phyloP scores from a whole-genome alignment of 1,140 invertebrate species.

The Rhynchophorus ferrugineus region DNA sequence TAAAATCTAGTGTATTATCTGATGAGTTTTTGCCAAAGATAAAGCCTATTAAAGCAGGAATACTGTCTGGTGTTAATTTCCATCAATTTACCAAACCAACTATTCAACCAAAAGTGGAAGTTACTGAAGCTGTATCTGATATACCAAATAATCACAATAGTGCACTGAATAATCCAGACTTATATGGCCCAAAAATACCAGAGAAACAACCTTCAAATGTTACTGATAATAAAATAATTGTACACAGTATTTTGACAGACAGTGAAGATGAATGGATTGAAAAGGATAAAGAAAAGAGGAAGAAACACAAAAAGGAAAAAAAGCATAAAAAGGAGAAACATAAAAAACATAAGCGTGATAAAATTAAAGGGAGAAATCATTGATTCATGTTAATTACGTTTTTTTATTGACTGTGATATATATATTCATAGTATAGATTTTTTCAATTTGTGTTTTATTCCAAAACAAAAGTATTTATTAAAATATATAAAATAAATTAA shows the following conservation, averaged over 20 bases:
- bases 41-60: slow-evolving; percentile 36
- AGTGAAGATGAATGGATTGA: slow-evolving; percentile 35
- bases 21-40: slow-evolving; percentile 37
- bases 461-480: too few relatives aligned
- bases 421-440: too few relatives aligned
- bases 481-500: too few relatives aligned
- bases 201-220: slow-evolving; percentile 10
- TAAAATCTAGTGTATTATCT: slow-evolving; percentile 28
- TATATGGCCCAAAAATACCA: slow-evolving; percentile 35
- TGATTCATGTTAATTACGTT: too few relatives aligned
- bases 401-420: too few relatives aligned
- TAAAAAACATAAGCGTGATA: slow-evolving; percentile 27
- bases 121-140: slow-evolving; percentile 2
- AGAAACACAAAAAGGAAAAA: slow-evolving; percentile 22
- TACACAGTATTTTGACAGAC: too few relatives aligned
- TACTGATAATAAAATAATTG: too few relatives aligned
- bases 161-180: neutral
- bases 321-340: slow-evolving; percentile 22
- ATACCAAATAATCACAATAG: slow-evolving; percentile 1
- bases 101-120: slow-evolving; percentile 8
- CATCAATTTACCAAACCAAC: slow-evolving; percentile 17
- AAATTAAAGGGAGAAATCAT: slow-evolving; percentile 11
- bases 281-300: slow-evolving; percentile 25
- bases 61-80: slow-evolving; percentile 35
- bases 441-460: too few relatives aligned